Percentiles rank a stretch among this genome's conserved stretches.
Evolutionary conservation across 2,888 invertebrate genomes (phyloP).

Genomic region (Campopleginae sp.): DNA sequence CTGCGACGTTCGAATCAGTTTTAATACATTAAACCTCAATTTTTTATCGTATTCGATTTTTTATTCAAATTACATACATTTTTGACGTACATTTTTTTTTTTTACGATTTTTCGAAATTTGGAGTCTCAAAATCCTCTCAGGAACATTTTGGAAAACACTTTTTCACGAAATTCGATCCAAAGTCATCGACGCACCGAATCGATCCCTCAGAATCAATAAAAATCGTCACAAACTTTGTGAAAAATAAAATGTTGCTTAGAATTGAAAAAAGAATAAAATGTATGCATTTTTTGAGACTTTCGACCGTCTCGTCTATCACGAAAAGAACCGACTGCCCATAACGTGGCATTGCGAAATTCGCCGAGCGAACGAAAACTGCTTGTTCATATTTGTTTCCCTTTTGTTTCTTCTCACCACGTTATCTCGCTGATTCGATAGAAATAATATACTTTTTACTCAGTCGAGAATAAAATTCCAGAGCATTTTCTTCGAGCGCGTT

Average conservation of each 20-base stretch:
- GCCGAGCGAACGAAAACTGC: constrained; percentile 30
- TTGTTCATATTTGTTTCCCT: constrained; percentile 13
- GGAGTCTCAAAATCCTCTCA: no score
- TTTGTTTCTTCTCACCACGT: constrained; percentile 5
- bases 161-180: no score
- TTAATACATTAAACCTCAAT: not conserved
- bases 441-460: constrained; percentile 36
- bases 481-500: constrained; percentile 19
- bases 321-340: constrained; percentile 49
- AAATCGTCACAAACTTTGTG: not conserved
- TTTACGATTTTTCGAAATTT: no score
- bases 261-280: constrained; percentile 14
- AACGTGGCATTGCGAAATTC: constrained; percentile 62
- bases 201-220: no score
- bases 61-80: no score
- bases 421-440: constrained; percentile 47
- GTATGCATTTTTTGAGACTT: constrained; percentile 3
- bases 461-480: not conserved
- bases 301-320: constrained; percentile 26
- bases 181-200: no score
- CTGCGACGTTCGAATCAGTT: not conserved
- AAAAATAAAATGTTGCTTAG: not conserved
- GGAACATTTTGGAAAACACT: no score
- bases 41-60: not conserved
- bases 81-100: no score